These are phyloP conservation scores for Brienomyrus longianalis DNA, from an alignment of 2,113 vertebrate species.

Conservation along the genomic window DNA sequence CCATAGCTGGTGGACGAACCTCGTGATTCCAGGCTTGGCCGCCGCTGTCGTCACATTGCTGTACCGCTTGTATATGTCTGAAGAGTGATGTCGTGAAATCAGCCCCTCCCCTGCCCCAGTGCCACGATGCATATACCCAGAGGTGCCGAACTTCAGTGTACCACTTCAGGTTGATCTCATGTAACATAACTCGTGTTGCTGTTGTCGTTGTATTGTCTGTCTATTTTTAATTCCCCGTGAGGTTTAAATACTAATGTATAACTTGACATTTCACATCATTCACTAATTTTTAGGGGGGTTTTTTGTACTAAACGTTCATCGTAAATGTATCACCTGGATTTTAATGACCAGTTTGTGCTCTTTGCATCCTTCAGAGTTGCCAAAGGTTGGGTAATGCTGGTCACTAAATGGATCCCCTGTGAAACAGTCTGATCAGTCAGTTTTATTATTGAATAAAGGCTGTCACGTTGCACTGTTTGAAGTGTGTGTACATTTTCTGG, in stretches of 20 bases:
- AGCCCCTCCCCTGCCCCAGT: background rate
- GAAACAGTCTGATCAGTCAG: background rate
- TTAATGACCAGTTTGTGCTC: background rate
- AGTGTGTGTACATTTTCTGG: background rate
- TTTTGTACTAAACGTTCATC: background rate
- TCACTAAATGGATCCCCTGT: background rate
- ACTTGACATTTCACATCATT: background rate
- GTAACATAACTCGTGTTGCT: background rate
- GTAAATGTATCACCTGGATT: background rate
- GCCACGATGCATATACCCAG: background rate
- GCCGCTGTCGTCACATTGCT: conserved; percentile 69
- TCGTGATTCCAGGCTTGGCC: conserved; percentile 70
- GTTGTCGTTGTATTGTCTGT: background rate
- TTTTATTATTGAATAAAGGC: background rate
- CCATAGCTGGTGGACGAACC: conserved; percentile 72
- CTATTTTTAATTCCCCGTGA: background rate
- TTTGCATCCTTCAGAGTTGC: background rate
- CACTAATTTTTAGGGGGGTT: background rate
- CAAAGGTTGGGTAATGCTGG: background rate
- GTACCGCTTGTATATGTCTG: conserved; percentile 66
- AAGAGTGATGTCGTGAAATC: background rate
- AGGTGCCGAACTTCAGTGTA: background rate
- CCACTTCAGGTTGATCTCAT: background rate
- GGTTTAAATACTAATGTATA: conserved; percentile 8
- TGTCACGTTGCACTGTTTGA: background rate